A percentile compares a stretch with the other conserved stretches of the same genome.
phyloP scores from a whole-genome alignment of 2,797 vertebrate species.

The Clarias pachynema region DNA sequence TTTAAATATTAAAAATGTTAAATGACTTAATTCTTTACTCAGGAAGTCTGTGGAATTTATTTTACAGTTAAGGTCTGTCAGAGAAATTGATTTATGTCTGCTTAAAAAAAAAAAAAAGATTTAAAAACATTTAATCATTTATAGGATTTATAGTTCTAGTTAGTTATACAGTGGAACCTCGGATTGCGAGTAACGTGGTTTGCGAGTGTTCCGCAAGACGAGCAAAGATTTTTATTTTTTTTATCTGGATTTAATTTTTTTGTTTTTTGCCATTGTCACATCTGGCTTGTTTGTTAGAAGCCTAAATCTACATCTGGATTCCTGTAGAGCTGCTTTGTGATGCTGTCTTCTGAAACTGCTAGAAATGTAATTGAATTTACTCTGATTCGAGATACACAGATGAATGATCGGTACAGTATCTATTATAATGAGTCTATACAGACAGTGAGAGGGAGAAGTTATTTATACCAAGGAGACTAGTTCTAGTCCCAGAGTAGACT shows the following conservation, averaged over 20 bases:
- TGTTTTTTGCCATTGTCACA: neutral
- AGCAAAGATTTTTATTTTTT: neutral
- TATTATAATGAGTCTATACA: conserved; percentile 30
- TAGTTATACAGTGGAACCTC: too few species aligned
- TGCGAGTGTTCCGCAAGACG: too few species aligned
- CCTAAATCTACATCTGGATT: neutral
- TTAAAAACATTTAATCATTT: neutral
- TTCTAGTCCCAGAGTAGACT: conserved; percentile 25
- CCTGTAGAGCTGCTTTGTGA: neutral
- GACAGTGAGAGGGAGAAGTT: conserved; percentile 30
- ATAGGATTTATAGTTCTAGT: too few species aligned
- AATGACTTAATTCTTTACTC: neutral
- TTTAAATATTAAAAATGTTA: neutral
- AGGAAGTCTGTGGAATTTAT: neutral
- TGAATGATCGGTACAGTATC: neutral
- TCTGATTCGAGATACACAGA: neutral
- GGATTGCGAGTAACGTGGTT: too few species aligned
- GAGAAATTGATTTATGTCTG: neutral
- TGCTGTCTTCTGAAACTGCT: neutral
- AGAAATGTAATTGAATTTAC: neutral
- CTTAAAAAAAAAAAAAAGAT: neutral
- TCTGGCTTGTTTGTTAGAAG: neutral
- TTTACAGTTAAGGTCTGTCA: neutral
- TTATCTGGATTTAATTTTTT: neutral
- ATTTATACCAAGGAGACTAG: conserved; percentile 45